Evolutionary conservation across 2,888 invertebrate genomes (phyloP), one percentile per base, ranked within the genome.

Genomic region (Sinentomon sp.): DNA sequence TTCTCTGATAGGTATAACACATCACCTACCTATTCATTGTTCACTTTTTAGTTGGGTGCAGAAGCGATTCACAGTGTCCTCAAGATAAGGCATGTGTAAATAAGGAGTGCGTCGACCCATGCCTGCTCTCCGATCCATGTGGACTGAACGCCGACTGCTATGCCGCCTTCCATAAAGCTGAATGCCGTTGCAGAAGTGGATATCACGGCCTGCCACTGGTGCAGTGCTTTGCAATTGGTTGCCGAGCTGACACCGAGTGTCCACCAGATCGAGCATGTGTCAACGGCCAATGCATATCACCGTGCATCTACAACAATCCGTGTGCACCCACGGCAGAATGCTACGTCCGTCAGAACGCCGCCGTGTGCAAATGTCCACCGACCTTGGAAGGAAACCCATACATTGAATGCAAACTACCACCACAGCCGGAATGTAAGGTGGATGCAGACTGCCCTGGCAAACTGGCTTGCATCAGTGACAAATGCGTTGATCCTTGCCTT

Each of bases 51-150:
- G 68, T 78, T 21, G 82, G 82, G 24, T 85, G 83, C 49, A 64
- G 71, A 38, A 63, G 66, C 6, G 70, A 82, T 48, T 68, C 72
- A 2, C 80, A 83, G 50, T 85, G 85, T 49, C 69, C 70, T 41
- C 66, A 69, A 4, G 68, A 71, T 42, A 71, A 76, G 50, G 73
- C 76, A 33, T 85, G 85, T 48, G 57, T 77, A 22, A 78, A 80
- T 49, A 71, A 69, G 38, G 73, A 75, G 47, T 83, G 82, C 50
- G 61, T 82, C 32, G 76, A 72, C 50, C 82, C 83, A 3, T 87
- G 85, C 47, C 55, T 80, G 19, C 56, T 80, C 6, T 64, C 68
- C 42, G 70, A 70, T 47, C 68, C 69, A 4, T 83, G 83, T 45
- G 78, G 76, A 35, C 59, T 65, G 6, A 78, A 78, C 46, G 70